Evolutionary conservation across 2,113 vertebrate genomes (phyloP), one percentile per base, ranked within the genome.

Genomic region (Phocoena sinus): DNA sequence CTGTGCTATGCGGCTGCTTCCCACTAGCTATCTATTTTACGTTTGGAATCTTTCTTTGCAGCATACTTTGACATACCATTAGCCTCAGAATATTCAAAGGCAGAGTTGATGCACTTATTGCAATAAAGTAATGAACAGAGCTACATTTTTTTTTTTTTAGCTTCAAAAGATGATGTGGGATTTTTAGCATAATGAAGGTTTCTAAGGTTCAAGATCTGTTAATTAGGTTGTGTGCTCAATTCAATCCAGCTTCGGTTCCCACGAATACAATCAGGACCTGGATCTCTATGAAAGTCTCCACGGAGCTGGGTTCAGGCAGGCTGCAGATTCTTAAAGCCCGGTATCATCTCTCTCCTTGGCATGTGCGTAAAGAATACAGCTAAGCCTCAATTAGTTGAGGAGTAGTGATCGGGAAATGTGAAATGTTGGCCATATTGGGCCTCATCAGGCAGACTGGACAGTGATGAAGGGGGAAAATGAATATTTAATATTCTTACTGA

Each of bases 121-220:
- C 33, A 81, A 92, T 96, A 97, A 85, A 60, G 95, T 97, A 96
- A 97, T 87, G 82, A 95, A 92, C 50, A 94, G 36, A 84, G 21
- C 63, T 56, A 31, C 1, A 18, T 41, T 36, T 58, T 85, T 63
- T 41, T 82, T n/a, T 26, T 82, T 91, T 93, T 81, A 96, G 88
- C 56, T 63, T 96, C 79, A 96, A 92, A 56, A 91, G 68, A 88
- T 92, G 33, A 92, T 47, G 8, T 85, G 94, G 70, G 71, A 60
- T 93, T 97, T 77, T 60, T 96, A 95, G 81, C 38, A n/a, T 89
- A 96, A 95, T 93, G 89, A 91, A 89, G 31, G 13, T 56, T 88
- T 91, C 81, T 73, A 82, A 68, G 50, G 53, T 86, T 98, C 94
- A 96, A 65, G 15, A 17, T 70, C 13, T 89, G 74, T 83, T 90